These are phyloP conservation scores for Cataglyphis livida DNA, from an alignment of 2,888 invertebrate genomes.

Conservation along the genomic window DNA sequence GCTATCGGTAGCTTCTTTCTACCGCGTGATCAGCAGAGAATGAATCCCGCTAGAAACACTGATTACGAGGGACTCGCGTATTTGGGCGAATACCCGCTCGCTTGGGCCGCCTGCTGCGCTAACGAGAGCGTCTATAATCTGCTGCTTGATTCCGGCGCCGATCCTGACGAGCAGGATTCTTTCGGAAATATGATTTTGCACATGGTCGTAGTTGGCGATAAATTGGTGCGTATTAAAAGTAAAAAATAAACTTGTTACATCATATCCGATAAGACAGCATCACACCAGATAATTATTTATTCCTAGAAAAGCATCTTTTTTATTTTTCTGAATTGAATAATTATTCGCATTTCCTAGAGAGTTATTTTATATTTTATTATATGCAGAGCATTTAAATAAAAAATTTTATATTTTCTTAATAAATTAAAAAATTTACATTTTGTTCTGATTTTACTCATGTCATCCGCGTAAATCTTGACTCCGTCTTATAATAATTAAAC, in stretches of 20 bases:
- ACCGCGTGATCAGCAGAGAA: constrained; percentile 96
- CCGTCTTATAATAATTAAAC: not conserved
- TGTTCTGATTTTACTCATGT: not conserved
- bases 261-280: not conserved
- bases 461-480: not conserved
- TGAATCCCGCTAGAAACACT: constrained; percentile 92
- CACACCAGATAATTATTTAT: not conserved
- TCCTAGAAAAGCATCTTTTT: not conserved
- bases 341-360: not conserved
- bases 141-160: constrained; percentile 95
- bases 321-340: not conserved
- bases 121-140: constrained; percentile 99
- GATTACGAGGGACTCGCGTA: constrained; percentile 99
- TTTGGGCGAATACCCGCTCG: constrained; percentile 98
- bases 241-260: not conserved
- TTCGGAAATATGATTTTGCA: constrained; percentile 99
- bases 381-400: not conserved
- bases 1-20: constrained; percentile 98
- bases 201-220: constrained; percentile 99
- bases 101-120: constrained; percentile 99
- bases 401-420: not conserved
- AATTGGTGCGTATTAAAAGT: constrained; percentile 89
- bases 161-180: constrained; percentile 98
- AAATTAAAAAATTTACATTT: not conserved
- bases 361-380: not conserved